phyloP scores from a whole-genome alignment of 30 jellyfish, hydroid and myxozoan genomes.

The Hydra vulgaris region DNA sequence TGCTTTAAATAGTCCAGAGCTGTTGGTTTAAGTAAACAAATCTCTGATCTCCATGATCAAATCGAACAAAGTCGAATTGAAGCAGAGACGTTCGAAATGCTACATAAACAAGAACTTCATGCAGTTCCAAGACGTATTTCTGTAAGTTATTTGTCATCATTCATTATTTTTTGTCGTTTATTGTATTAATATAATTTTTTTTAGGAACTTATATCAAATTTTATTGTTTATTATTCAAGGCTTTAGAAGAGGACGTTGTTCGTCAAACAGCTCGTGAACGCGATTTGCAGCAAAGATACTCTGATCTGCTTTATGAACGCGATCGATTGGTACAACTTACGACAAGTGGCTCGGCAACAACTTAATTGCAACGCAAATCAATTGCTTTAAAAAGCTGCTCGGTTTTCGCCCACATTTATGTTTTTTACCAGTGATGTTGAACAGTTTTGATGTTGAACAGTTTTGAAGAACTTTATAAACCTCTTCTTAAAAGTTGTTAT shows the following conservation, averaged over 20 bases:
- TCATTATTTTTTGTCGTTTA: no score
- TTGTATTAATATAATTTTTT: no score
- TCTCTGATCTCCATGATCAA: slow-evolving; percentile 81
- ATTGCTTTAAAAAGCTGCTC: no score
- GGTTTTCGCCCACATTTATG: no score
- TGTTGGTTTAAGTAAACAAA: slow-evolving; percentile 75
- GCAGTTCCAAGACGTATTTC: slow-evolving; percentile 84
- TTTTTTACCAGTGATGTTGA: no score
- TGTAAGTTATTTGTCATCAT: slow-evolving; percentile 29
- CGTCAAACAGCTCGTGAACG: slow-evolving; percentile 93
- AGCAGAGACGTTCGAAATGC: slow-evolving; percentile 73
- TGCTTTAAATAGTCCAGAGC: slow-evolving; percentile 70
- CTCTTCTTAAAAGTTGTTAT: no score
- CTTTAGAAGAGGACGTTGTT: slow-evolving; percentile 87
- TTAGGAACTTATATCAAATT: no score
- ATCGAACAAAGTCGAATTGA: slow-evolving; percentile 87
- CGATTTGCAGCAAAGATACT: slow-evolving; percentile 59
- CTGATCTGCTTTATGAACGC: slow-evolving; percentile 67
- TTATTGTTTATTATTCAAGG: slow-evolving; percentile 28
- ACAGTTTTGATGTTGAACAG: no score
- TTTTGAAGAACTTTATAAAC: no score
- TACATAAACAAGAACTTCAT: slow-evolving; percentile 67
- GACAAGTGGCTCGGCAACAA: no score
- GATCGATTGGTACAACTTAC: slow-evolving; percentile 33
- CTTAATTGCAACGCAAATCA: no score